Base-by-base conservation (phyloP, 2,113 vertebrate species). In the Boulengeromyrus knoepffleri region DNA sequence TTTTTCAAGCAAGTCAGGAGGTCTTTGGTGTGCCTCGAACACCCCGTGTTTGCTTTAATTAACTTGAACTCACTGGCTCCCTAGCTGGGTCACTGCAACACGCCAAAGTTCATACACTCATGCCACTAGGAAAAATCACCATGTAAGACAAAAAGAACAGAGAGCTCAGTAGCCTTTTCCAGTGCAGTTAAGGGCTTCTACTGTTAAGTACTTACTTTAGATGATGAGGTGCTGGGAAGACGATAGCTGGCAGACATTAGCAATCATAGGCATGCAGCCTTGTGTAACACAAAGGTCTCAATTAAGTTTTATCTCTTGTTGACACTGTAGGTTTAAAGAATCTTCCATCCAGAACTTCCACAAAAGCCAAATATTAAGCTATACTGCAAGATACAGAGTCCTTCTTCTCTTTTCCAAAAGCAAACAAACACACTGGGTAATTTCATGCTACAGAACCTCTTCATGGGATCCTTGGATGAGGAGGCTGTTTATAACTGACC, bases 41-140 rank as follows among this genome's bases (percentile, higher is more conserved):
- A n/a, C 53, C 45, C 45, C 24, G n/a, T 90, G 53, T 87, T 66
- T 62, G 52, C 49, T 86, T 90, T 90, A 70, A 88, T 88, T 74
- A 89, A 47, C 3, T 49, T 24, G 17, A n/a, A 90, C 19, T 27
- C 52, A 70, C 31, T 83, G 89, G 27, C 47, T 84, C 39, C 52
- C n/a, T 47, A 77, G 88, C 87, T 45, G 87, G 74, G 53, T 46
- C 39, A 8, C 12, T 89, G 62, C n/a, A 24, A 90, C 31, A 53
- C 13, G 87, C 13, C 53, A 58, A 45, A 58, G 87, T 62, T 58
- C 87, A 88, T 39, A 52, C 13, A 21, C 86, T 56, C 17, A 58
- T 12, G n/a, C 50, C 13, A 39, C 31, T 77, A 77, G 70, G 7
- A 77, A 77, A 77, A 31, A 66, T 1, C 62, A 31, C 17, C 74